phyloP scores from a whole-genome alignment of 2,888 invertebrate genomes.

The Diarsia dahlii region DNA sequence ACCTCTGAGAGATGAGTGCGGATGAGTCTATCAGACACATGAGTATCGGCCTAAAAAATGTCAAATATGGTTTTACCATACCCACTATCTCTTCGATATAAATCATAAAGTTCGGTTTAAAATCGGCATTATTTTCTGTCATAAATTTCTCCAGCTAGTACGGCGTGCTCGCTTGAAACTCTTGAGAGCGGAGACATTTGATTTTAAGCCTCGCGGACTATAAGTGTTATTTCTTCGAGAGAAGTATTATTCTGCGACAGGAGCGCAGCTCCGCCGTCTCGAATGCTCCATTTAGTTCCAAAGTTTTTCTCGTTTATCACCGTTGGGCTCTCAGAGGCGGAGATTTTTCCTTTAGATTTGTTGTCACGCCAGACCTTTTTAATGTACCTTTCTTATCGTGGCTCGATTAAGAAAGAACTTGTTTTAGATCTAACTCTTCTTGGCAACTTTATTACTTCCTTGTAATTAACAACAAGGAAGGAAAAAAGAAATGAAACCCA shows the following conservation, averaged over 20 bases:
- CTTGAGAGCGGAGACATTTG: constrained; percentile 88
- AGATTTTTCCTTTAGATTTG: constrained; percentile 91
- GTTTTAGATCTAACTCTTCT: constrained; percentile 74
- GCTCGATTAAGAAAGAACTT: constrained; percentile 86
- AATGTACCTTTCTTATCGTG: constrained; percentile 90
- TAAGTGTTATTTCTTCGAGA: constrained; percentile 90
- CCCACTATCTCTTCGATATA: constrained; percentile 25
- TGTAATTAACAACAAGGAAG: constrained; percentile 61
- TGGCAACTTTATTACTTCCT: constrained; percentile 55
- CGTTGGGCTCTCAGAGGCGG: constrained; percentile 90
- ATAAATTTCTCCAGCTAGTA: constrained; percentile 80
- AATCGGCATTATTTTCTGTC: constrained; percentile 80
- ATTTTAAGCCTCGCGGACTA: constrained; percentile 91
- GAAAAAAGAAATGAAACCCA: constrained; percentile 38
- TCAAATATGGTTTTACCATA: constrained; percentile 10
- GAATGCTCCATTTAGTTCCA: constrained; percentile 91
- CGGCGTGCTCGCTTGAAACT: constrained; percentile 80
- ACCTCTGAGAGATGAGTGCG: no score
- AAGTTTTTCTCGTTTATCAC: constrained; percentile 91
- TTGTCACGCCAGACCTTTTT: constrained; percentile 91
- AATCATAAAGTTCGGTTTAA: constrained; percentile 70
- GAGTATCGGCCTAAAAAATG: not conserved
- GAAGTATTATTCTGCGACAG: constrained; percentile 90
- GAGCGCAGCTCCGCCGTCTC: constrained; percentile 89
- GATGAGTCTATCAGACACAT: no score